Evolutionary conservation across 1,140 invertebrate genomes (phyloP), one percentile per base, ranked within the genome.

Genomic region (Brachystomella parvula): DNA sequence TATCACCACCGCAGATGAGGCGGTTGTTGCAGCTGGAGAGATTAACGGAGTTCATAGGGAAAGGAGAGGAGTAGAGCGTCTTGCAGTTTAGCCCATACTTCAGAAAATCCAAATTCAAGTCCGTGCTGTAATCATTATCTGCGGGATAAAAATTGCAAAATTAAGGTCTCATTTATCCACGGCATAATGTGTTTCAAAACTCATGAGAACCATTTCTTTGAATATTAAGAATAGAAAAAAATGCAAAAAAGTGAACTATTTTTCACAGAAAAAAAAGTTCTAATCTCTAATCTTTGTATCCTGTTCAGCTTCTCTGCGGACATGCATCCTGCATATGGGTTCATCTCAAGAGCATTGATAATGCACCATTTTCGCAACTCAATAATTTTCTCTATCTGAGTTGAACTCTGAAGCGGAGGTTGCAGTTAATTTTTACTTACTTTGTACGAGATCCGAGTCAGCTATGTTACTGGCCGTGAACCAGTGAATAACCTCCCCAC

Each of bases 51-150:
- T 66, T 66, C 12, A 61, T 35, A 47, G 65, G 65, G n/a, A 66
- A 66, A 3, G 47, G 44, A 2, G 65, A 61, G 3, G 33, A 44
- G n/a, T 66, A 30, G 29, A 66, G 9, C n/a, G 39, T n/a, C 30
- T 66, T 61, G 35, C 39, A 66, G 3, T 28, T 29, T 28, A 66
- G 58, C 21, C 65, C 65, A 3, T 24, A 15, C 15, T 61, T 44
- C 24, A 66, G 58, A 61, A 66, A 66, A 29, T 66, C 65, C 39
- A 66, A 60, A 26, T 66, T 66, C 2, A 66, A n/a, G 61, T 66
- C 65, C 12, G 15, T 3, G 12, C 21, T 24, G 29, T 61, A 66
- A 21, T 61, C 59, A 33, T 60, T 2, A 19, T 29, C 30, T 9
- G 17, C 57, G 49, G 28, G n/a, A 39, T n/a, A n/a, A n/a, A n/a